A percentile compares a stretch with the other conserved stretches of the same genome.
phyloP scores from a whole-genome alignment of 1,140 invertebrate species.

The Pectinophora gossypiella region DNA sequence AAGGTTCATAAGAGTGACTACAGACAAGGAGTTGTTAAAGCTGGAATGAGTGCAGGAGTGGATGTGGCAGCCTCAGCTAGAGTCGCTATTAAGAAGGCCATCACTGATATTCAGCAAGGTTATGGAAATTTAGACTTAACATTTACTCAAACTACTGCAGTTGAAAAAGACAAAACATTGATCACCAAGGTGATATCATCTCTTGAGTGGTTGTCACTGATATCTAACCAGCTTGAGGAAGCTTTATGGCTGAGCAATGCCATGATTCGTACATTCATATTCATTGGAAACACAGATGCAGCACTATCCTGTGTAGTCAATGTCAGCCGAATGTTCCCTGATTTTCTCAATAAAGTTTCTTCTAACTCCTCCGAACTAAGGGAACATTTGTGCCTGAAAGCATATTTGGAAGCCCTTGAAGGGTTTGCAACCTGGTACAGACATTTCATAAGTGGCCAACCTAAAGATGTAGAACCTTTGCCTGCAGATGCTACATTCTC shows the following conservation, averaged over 20 bases:
- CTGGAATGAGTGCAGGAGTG: constrained; percentile 79
- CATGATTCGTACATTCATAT: constrained; percentile 87
- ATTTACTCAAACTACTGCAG: constrained; percentile 49
- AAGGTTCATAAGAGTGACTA: constrained; percentile 80
- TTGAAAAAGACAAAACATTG: constrained; percentile 78
- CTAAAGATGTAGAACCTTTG: constrained; percentile 78
- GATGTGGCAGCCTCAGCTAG: constrained; percentile 90
- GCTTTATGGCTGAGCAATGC: constrained; percentile 91
- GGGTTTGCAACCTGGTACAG: constrained; percentile 93
- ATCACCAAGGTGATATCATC: constrained; percentile 82
- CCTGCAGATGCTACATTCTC: constrained; percentile 83
- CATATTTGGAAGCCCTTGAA: constrained; percentile 89
- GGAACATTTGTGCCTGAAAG: constrained; percentile 86
- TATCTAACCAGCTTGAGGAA: constrained; percentile 86
- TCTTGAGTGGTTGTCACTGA: constrained; percentile 92
- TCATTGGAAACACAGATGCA: constrained; percentile 68
- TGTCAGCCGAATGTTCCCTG: constrained; percentile 61
- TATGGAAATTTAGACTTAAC: constrained; percentile 59
- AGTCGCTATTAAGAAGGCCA: constrained; percentile 87
- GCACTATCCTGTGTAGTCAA: constrained; percentile 75
- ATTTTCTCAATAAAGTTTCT: constrained; percentile 49
- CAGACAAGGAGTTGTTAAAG: constrained; percentile 64
- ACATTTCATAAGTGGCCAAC: constrained; percentile 87
- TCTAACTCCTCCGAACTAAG: constrained; percentile 77
- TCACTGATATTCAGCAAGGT: constrained; percentile 64